Percentiles rank a stretch among this genome's conserved stretches.
Conservation (phyloP, 2,888 invertebrate species). For the Ochropleura leucogaster region DNA sequence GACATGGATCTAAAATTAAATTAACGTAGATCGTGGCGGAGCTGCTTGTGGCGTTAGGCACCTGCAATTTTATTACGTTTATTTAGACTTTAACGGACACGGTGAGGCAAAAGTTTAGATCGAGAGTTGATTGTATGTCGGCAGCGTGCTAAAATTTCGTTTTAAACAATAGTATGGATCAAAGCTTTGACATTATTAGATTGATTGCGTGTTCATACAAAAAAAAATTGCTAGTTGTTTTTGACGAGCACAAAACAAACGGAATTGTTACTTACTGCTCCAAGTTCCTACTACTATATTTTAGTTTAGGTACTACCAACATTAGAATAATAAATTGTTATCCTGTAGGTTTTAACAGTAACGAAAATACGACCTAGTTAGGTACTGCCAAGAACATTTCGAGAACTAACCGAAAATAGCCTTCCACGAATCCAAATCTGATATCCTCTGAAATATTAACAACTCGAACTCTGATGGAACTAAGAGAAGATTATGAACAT, state of each 20-base stretch:
- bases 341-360: background rate
- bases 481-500: slow-evolving; percentile 1
- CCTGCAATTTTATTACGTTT: background rate
- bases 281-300: background rate
- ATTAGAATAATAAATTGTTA: slow-evolving; percentile 5
- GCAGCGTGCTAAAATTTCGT: background rate
- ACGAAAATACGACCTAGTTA: background rate
- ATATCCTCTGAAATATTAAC: slow-evolving; percentile 20
- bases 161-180: background rate
- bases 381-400: background rate
- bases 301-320: background rate
- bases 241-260: too few relatives aligned
- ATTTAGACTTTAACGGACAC: background rate
- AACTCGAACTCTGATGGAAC: slow-evolving; percentile 6
- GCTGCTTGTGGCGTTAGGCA: background rate
- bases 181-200: background rate
- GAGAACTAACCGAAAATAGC: slow-evolving; percentile 2
- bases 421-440: slow-evolving; percentile 1
- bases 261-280: background rate
- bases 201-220: background rate
- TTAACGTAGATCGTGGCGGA: background rate
- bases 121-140: too few relatives aligned
- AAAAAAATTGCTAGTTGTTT: background rate
- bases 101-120: background rate
- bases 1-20: background rate